Conservation (phyloP, 1,140 invertebrate species). For the Myzus persicae region DNA sequence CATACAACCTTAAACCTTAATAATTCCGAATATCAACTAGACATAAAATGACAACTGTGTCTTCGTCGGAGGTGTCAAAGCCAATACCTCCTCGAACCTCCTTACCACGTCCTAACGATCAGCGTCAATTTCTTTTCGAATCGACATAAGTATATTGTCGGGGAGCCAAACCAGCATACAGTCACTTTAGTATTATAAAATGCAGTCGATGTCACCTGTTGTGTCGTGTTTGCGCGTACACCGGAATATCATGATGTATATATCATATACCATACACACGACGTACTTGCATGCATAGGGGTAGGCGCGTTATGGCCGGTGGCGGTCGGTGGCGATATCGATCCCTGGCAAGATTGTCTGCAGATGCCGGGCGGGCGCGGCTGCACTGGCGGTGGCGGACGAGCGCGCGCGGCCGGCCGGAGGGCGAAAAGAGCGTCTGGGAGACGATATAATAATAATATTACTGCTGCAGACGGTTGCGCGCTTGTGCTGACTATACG, state of each 20-base stretch:
- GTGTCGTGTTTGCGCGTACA: background rate
- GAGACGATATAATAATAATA: slow-evolving; percentile 1
- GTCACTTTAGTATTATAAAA: too few species aligned
- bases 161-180: too few species aligned
- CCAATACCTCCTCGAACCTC: too few species aligned
- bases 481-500: slow-evolving; percentile 54
- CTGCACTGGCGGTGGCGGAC: background rate
- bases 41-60: too few species aligned
- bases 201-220: background rate
- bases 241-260: too few species aligned
- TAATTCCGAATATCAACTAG: background rate
- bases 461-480: slow-evolving; percentile 11
- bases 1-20: background rate
- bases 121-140: too few species aligned
- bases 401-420: background rate
- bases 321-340: slow-evolving; percentile 28
- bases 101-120: too few species aligned
- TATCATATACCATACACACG: background rate
- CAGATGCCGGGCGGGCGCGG: background rate
- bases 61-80: too few species aligned
- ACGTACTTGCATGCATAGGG: background rate
- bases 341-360: slow-evolving; percentile 37
- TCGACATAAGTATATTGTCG: too few species aligned
- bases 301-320: background rate
- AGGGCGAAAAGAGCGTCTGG: slow-evolving; percentile 47